These are phyloP conservation scores for Penaeus indicus DNA, from an alignment of 1,140 invertebrate genomes.

Conservation along the genomic window DNA sequence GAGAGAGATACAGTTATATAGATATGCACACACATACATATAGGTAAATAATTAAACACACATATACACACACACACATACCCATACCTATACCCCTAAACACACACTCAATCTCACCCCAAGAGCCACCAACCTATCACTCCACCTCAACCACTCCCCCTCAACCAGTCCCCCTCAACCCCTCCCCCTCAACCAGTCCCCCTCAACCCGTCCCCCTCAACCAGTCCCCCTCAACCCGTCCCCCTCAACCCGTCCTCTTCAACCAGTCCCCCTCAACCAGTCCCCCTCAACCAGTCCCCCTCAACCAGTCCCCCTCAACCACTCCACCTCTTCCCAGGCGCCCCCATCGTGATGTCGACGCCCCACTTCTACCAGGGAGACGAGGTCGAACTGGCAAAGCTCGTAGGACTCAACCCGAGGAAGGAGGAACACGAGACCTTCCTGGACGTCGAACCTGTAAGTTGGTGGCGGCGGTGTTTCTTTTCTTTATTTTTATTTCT, in stretches of 20 bases:
- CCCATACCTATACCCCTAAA: too few relatives aligned
- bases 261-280: slow-evolving; percentile 67
- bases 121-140: too few relatives aligned
- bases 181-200: neutral
- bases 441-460: slow-evolving; percentile 74
- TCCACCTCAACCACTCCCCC: neutral
- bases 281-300: slow-evolving; percentile 72
- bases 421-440: slow-evolving; percentile 71
- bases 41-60: too few relatives aligned
- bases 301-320: neutral
- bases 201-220: slow-evolving; percentile 28
- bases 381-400: slow-evolving; percentile 75
- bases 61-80: too few relatives aligned
- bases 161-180: neutral
- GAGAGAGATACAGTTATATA: too few relatives aligned
- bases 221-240: neutral
- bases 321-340: slow-evolving; percentile 69
- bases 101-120: too few relatives aligned
- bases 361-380: slow-evolving; percentile 87
- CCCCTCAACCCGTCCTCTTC: neutral
- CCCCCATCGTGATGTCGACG: slow-evolving; percentile 79
- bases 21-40: too few relatives aligned
- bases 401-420: slow-evolving; percentile 82
- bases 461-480: slow-evolving; percentile 58
- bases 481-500: too few relatives aligned